Base-by-base conservation (phyloP, 23 tunicate species). In the Ciona savignyi region DNA sequence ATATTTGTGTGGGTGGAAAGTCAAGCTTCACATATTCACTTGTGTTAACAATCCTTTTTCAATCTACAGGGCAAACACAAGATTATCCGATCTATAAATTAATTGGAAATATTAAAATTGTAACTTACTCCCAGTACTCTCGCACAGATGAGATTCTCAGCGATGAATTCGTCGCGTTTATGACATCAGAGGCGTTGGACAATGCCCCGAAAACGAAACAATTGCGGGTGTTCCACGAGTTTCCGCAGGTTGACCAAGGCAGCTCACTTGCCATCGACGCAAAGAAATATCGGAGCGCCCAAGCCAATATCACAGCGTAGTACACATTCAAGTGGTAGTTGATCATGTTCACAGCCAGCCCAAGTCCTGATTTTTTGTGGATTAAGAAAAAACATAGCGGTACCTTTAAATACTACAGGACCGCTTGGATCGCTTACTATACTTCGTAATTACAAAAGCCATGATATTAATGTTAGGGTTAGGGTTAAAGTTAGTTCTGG, bases 41-140 rank as follows among this genome's bases (percentile, higher is more conserved):
- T n/a, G n/a, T n/a, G n/a, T n/a, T n/a, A n/a, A n/a, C n/a, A n/a
- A n/a, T n/a, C n/a, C n/a, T n/a, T n/a, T n/a, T n/a, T n/a, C n/a
- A n/a, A n/a, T n/a, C n/a, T n/a, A n/a, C n/a, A n/a, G n/a, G n/a
- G 61, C 20, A 49, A 49, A 49, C 61, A 49, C 20, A 49, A 49
- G 20, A 49, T 49, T 49, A 49, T 20, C 15, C 15, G 20, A 49
- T 15, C 20, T 49, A 49, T 15, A 49, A 49, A 49, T 11, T 15
- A 49, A 49, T 49, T 11, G 15, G 61, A 15, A 49, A 49, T 49
- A 20, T 49, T 49, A 49, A 49, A 66, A 66, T 23, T 66, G n/a
- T 24, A 32, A 84, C 95, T 87, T 65, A 87, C 95, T 87, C 86
- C 95, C 95, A 87, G 49, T 75, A 87, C 76, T 87, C 95, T 29